Evolutionary conservation across 2,797 vertebrate species (phyloP), one percentile per base, ranked within the genome.

Genomic region (Alosa sapidissima): DNA sequence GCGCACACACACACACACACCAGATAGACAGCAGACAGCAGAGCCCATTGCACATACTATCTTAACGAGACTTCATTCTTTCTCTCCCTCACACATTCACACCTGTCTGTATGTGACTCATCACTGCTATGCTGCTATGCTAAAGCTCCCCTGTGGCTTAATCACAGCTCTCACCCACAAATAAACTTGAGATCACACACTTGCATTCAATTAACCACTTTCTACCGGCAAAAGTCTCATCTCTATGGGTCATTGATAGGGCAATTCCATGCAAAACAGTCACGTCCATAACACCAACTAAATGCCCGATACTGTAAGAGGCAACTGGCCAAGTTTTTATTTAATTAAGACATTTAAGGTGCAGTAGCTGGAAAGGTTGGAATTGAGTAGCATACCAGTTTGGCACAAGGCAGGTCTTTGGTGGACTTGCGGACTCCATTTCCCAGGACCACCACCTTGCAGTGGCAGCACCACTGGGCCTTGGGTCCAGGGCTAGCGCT

Each of bases 391-490:
- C 72, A 1, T 78, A 78, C 72, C 72, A 78, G 33, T 78, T 78
- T 78, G 72, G 72, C 72, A 78, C 93, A 93, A 83, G 92, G 91
- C 75, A 96, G 91, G 83, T 97, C 96, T 90, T 93, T 96, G 91
- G 93, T 86, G 3, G 96, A 91, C 85, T 96, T 95, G 47, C 95
- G 92, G 81, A 99, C 96, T 5, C 96, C 96, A 0, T 96, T 97
- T 84, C 97, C 98, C 86, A 99, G 95, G 84, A 97, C 93, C 47
- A 98, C 95, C 49, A 96, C 96, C 87, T 97, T 98, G 94, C 98
- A 99, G 86, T 97, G 94, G 87, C 95, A 96, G 86, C 98, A 99
- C 93, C 96, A 96, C 48, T 95, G 97, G 21, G 96, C 93, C 58
- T 95, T 95, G 86, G 91, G 81, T 0, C 91, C 92, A 0, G 92